Evolutionary conservation across 2,888 invertebrate species (phyloP), one percentile per base, ranked within the genome.

Genomic region (Troilus luridus): DNA sequence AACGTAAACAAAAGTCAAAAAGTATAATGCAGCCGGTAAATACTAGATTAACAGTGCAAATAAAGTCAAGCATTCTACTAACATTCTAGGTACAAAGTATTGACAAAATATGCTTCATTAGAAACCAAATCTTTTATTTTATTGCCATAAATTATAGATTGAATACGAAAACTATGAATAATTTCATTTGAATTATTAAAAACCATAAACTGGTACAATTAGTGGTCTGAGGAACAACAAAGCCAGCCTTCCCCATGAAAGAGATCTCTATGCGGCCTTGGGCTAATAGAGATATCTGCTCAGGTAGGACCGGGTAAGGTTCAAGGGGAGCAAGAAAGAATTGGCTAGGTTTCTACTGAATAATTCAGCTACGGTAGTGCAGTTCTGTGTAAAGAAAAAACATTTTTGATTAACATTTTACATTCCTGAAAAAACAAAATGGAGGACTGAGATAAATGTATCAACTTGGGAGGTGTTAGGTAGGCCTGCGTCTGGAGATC

Each of bases 271-370:
- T 3, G 27, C 27, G 72, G 14, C 72, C 72, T 64, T 64, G 72
- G 72, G 14, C 72, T 72, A 17, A 72, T 72, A 27, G 72, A 72
- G 72, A 72, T 72, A 72, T 72, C 72, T 27, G 27, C 27, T 27
- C 27, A 14, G 72, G 24, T 24, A 67, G 67, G 67, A 24, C 24
- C n/a, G 11, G 67, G 67, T 12, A 72, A 72, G 72, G 72, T 72
- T 72, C 72, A 72, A 72, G 72, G 72, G 72, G 24, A 72, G 27
- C 72, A 14, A 72, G 72, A 72, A 72, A 72, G 72, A 27, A 72
- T 72, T 72, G 72, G 27, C 72, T 72, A 27, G 6, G 27, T 72
- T 72, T 72, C 27, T 72, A 27, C 8, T 72, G 72, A 72, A 72
- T 72, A 27, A 72, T 72, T 72, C 72, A 72, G 72, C 14, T 27